phyloP scores from a whole-genome alignment of 2,113 vertebrate species.

The Vicugna pacos region DNA sequence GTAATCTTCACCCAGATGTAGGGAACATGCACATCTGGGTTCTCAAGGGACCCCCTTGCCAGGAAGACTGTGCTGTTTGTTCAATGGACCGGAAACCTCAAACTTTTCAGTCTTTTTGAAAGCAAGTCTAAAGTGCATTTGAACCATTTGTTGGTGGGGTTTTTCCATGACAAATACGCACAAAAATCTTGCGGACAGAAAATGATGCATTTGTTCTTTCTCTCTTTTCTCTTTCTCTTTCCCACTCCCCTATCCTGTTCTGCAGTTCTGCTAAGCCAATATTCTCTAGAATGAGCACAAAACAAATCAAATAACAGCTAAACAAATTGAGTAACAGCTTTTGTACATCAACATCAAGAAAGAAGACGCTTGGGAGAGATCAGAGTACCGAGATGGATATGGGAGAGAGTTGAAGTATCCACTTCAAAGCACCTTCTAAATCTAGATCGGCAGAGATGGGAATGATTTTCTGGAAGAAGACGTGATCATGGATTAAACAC shows the following conservation, averaged over 20 bases:
- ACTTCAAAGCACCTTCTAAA: constrained; percentile 83
- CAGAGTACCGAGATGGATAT: constrained; percentile 76
- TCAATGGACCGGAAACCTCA: not conserved
- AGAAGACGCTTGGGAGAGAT: constrained; percentile 84
- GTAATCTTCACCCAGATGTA: not conserved
- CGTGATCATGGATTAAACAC: constrained; percentile 85
- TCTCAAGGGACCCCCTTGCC: not conserved
- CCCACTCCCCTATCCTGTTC: constrained; percentile 75
- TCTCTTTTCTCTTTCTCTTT: constrained; percentile 58
- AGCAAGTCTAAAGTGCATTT: constrained; percentile 14
- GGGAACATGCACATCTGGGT: not conserved
- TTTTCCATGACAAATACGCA: constrained; percentile 5
- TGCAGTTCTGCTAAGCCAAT: constrained; percentile 91
- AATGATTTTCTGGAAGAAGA: constrained; percentile 84
- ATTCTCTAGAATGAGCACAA: constrained; percentile 93
- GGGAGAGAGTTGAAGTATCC: constrained; percentile 72
- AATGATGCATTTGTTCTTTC: constrained; percentile 66
- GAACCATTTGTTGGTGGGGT: constrained; percentile 13
- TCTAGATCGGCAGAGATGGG: constrained; percentile 82
- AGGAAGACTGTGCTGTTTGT: not conserved
- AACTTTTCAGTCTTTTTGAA: not conserved
- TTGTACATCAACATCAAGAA: constrained; percentile 90
- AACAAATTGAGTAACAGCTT: constrained; percentile 88
- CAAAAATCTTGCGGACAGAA: constrained; percentile 57
- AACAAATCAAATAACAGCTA: constrained; percentile 90